Evolutionary conservation across 2,797 vertebrate species (phyloP), one percentile per base, ranked within the genome.

Genomic region (Lagocephalus sceleratus): DNA sequence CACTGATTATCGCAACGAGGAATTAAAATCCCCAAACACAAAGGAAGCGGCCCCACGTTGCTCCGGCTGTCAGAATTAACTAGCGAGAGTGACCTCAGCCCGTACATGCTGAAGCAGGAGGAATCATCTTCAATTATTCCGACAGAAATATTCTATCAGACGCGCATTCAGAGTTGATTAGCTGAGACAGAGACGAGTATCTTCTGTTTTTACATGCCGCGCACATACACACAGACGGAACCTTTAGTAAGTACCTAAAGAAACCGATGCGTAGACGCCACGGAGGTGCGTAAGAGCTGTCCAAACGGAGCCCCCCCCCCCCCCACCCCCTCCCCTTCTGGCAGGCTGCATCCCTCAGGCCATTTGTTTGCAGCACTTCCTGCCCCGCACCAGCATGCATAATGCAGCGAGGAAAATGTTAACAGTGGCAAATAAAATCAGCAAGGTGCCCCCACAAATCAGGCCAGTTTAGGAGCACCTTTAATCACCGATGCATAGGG

Each of bases 361-460:
- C 88, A 89, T 91, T 90, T 92, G 90, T 91, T 92, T 92, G 89
- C 87, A 76, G 86, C 89, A 86, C 88, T 90, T 86, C 84, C 88
- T 86, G 86, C 85, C 88, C 86, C 87, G 79, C 83, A 89, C 88
- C 87, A 79, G 82, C 87, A 91, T 91, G 88, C 88, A 91, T 91
- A 88, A 90, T 91, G 88, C 88, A 90, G 76, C 87, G 84, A 90
- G 88, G 88, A 91, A 92, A 92, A 92, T 92, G 91, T 92, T 92
- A 92, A 92, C 90, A 90, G 88, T 90, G 88, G 89, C 91, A 90
- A 91, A 92, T 91, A 92, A 92, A 92, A 92, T 90, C 83, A 81
- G 88, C 88, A 91, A 91, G 91, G 90, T 91, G 90, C 89, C 90
- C 91, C 87, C 90, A 91, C 89, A 92, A 92, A 92, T 92, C 91